Conservation (phyloP, 1,140 invertebrate genomes). For the Ptiloglossa arizonensis region DNA sequence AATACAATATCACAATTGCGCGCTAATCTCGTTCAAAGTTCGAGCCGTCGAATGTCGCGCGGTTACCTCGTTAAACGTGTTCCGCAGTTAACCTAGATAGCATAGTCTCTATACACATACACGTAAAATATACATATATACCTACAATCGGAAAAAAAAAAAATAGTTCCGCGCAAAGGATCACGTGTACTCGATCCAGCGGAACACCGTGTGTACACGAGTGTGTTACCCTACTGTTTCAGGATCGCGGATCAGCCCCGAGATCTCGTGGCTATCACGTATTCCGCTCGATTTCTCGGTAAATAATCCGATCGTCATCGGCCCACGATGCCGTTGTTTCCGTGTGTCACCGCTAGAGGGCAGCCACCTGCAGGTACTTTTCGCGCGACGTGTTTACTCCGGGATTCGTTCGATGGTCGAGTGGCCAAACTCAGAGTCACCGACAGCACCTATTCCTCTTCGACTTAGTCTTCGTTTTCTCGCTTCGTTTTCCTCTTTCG, state of each 20-base stretch:
- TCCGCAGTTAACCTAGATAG: not conserved
- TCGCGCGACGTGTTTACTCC: conserved; percentile 45
- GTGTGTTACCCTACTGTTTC: not conserved
- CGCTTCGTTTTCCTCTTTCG: not conserved
- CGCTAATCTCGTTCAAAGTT: too few relatives aligned
- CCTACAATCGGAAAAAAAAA: not conserved
- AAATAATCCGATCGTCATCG: conserved; percentile 23
- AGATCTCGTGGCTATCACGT: not conserved
- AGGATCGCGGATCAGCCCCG: not conserved
- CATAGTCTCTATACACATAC: conserved; percentile 6
- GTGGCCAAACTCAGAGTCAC: conserved; percentile 13
- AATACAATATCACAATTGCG: too few relatives aligned
- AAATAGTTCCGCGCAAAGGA: conserved; percentile 1
- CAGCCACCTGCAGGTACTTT: conserved; percentile 60
- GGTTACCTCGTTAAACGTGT: too few relatives aligned
- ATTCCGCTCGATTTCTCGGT: not conserved
- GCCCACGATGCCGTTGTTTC: conserved; percentile 6
- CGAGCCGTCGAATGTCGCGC: not conserved
- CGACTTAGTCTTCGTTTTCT: not conserved
- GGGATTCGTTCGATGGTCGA: conserved; percentile 21
- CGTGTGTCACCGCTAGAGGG: conserved; percentile 34
- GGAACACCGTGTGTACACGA: conserved; percentile 27
- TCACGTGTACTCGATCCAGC: conserved; percentile 2
- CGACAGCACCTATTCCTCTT: conserved; percentile 28
- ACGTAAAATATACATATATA: conserved; percentile 1